A percentile compares a stretch with the other conserved stretches of the same genome.
Evolutionary conservation across 2,797 vertebrate genomes (phyloP).

Genomic region (Hemitrygon akajei): DNA sequence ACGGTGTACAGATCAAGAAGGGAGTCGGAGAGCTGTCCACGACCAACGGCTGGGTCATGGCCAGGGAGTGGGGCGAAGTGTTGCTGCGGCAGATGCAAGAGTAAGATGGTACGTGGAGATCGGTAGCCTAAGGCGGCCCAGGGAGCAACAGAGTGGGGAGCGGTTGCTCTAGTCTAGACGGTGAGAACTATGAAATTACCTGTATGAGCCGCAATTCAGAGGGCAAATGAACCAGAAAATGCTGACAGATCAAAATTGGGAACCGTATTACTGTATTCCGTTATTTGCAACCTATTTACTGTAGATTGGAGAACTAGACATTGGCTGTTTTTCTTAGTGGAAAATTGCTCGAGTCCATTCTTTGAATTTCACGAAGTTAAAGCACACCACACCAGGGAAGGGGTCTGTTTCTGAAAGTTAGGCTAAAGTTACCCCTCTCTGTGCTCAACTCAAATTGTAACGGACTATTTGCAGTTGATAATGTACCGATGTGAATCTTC

Average conservation of each 20-base stretch:
- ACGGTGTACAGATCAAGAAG: background rate
- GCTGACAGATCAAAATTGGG: background rate
- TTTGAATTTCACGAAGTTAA: background rate
- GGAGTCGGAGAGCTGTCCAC: background rate
- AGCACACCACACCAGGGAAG: background rate
- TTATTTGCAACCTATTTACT: background rate
- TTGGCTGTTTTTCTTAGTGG: background rate
- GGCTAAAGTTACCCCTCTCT: no score
- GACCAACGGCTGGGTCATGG: background rate
- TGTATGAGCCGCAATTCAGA: background rate
- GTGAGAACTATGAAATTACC: background rate
- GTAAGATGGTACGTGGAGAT: background rate
- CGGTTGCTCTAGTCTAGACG: background rate
- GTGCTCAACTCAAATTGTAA: background rate
- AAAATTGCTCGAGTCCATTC: background rate
- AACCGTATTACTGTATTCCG: background rate
- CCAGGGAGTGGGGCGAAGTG: background rate
- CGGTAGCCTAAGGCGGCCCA: background rate
- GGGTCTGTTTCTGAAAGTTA: background rate
- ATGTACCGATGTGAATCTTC: background rate
- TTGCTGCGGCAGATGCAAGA: background rate
- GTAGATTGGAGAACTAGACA: no score
- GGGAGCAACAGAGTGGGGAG: background rate
- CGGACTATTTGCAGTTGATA: background rate
- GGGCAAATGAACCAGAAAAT: background rate